Percentiles rank a stretch among this genome's conserved stretches.
phyloP scores from a whole-genome alignment of 2,797 vertebrate genomes.

The Lutjanus argentimaculatus region DNA sequence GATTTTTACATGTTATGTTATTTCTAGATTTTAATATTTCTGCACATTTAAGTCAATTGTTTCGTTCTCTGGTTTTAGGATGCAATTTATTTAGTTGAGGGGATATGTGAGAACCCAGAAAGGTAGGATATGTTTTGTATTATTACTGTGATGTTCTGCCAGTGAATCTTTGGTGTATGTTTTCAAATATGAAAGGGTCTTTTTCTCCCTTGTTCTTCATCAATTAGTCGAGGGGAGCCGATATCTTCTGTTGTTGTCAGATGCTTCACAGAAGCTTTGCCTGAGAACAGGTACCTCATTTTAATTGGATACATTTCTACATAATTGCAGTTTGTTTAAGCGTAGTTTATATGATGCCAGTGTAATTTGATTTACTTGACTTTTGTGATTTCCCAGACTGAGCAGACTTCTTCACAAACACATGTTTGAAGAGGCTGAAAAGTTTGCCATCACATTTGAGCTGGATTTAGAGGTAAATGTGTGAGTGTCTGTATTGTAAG shows the following conservation, averaged over 20 bases:
- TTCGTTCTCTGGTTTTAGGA: conserved; percentile 85
- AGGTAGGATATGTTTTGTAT: conserved; percentile 78
- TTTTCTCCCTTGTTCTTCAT: conserved; percentile 22
- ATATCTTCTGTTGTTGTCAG: conserved; percentile 89
- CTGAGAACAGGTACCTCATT: conserved; percentile 92
- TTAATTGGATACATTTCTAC: not conserved
- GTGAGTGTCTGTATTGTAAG: not conserved
- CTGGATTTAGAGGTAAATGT: conserved; percentile 93
- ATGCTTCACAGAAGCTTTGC: conserved; percentile 97
- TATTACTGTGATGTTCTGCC: conserved; percentile 12
- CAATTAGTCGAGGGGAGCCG: conserved; percentile 76
- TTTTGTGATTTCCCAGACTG: conserved; percentile 81
- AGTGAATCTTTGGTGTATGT: not conserved
- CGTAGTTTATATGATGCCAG: not conserved
- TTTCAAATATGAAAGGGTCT: not conserved
- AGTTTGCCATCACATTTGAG: conserved; percentile 94
- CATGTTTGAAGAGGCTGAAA: conserved; percentile 96
- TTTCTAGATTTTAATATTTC: conserved; percentile 9
- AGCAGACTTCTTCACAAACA: conserved; percentile 96
- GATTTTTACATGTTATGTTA: not conserved
- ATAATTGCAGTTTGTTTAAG: not conserved
- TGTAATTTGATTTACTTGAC: not conserved
- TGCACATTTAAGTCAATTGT: not conserved
- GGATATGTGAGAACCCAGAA: conserved; percentile 85
- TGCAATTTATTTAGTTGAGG: conserved; percentile 93